Conservation (phyloP, 2,888 invertebrate species). For the Myopa testacea region DNA sequence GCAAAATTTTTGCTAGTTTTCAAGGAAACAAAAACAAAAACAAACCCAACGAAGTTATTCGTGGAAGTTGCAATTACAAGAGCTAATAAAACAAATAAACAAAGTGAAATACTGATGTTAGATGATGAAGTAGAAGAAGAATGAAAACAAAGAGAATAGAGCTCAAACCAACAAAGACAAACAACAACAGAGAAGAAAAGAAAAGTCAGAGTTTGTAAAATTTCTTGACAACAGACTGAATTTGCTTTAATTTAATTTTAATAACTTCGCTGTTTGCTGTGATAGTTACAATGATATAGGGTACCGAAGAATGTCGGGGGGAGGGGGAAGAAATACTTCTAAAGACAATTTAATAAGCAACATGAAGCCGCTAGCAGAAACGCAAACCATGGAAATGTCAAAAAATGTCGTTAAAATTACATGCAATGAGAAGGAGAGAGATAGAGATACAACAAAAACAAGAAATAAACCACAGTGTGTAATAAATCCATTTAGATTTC, state of each 20-base stretch:
- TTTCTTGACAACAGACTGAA: conserved; percentile 25
- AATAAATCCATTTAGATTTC: no score
- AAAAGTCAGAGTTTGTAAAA: conserved; percentile 11
- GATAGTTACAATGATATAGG: no score
- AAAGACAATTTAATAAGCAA: background rate
- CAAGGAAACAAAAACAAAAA: background rate
- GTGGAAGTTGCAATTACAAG: conserved; percentile 14
- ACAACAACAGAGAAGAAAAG: background rate
- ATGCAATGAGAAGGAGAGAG: no score
- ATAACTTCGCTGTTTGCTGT: conserved; percentile 26
- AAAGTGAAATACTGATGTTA: background rate
- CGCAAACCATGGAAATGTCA: no score
- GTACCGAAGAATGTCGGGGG: no score
- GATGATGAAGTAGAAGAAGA: background rate
- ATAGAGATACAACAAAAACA: no score
- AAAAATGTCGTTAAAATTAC: no score
- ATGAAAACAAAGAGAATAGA: background rate
- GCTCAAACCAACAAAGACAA: background rate
- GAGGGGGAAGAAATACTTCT: background rate
- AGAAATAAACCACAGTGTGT: no score
- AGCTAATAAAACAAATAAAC: background rate
- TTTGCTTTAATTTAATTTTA: conserved; percentile 33
- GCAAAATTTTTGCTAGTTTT: background rate
- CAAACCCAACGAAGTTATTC: background rate
- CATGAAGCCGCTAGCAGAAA: no score